These are phyloP conservation scores for Tillus elongatus DNA, from an alignment of 2,888 invertebrate species.

Conservation along the genomic window DNA sequence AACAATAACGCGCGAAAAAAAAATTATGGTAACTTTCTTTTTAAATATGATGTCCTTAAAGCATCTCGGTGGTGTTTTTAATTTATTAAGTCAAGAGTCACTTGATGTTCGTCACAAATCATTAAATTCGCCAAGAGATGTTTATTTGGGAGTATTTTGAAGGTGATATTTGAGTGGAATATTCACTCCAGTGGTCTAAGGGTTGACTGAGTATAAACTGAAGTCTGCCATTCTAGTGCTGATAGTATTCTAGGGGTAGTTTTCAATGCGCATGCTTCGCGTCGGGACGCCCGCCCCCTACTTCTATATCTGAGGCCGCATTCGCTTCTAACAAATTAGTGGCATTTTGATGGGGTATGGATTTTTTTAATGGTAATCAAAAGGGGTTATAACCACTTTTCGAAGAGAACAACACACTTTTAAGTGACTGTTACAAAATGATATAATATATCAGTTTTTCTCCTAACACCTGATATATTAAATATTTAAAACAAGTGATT, in stretches of 20 bases:
- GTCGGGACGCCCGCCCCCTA: slow-evolving; percentile 37
- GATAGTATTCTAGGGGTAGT: slow-evolving; percentile 29
- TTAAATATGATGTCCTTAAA: no score
- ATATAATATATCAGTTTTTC: no score
- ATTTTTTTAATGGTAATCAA: slow-evolving; percentile 41
- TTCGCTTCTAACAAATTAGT: slow-evolving; percentile 42
- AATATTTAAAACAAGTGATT: no score
- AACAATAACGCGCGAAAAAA: no score
- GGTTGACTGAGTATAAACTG: slow-evolving; percentile 33
- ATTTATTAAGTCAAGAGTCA: no score
- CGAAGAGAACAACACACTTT: no score
- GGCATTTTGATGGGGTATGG: slow-evolving; percentile 42
- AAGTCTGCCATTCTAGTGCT: slow-evolving; percentile 42
- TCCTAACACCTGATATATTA: no score
- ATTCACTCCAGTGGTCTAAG: slow-evolving; percentile 30
- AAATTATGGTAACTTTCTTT: no score
- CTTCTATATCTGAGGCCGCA: slow-evolving; percentile 36
- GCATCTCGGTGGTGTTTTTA: no score
- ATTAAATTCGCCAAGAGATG: neutral
- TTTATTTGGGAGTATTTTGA: slow-evolving; percentile 3
- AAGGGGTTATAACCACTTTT: slow-evolving; percentile 21
- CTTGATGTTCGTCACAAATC: neutral
- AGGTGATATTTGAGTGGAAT: slow-evolving; percentile 9
- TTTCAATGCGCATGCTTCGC: slow-evolving; percentile 30
- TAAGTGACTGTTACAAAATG: no score